Percentiles rank a stretch among this genome's conserved stretches.
Conservation (phyloP, 2,888 invertebrate genomes). For the Stenotaenia linearis region DNA sequence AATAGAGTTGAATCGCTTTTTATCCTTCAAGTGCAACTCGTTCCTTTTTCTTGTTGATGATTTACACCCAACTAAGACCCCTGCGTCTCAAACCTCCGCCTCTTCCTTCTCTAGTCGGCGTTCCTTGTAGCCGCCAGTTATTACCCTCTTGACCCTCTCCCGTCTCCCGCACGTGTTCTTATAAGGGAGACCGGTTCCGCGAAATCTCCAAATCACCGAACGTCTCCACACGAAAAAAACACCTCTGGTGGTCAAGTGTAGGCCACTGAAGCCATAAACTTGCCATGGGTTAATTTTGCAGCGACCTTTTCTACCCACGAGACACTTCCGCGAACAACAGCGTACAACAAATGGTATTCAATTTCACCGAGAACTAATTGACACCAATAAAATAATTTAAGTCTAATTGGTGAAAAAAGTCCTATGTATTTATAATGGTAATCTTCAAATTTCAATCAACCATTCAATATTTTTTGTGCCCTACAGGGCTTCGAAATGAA, state of each 20-base stretch:
- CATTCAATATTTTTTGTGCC: not conserved
- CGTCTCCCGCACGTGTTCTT: slow-evolving; percentile 2
- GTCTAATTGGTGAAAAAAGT: not conserved
- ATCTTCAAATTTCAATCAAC: not conserved
- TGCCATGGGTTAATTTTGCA: slow-evolving; percentile 1
- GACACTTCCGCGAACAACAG: not conserved
- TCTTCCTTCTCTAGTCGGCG: slow-evolving; percentile 12
- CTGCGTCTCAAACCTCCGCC: slow-evolving; percentile 5
- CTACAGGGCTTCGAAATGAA: not conserved
- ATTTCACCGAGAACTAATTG: not conserved
- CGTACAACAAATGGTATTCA: not conserved
- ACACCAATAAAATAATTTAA: not conserved
- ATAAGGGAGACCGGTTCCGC: slow-evolving; percentile 19
- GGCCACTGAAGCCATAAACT: slow-evolving; percentile 14
- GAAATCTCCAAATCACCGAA: not conserved
- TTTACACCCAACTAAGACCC: slow-evolving; percentile 9
- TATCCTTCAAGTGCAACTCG: not conserved
- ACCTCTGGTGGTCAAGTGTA: slow-evolving; percentile 11
- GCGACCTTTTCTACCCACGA: not conserved
- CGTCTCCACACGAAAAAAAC: not conserved
- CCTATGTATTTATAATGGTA: not conserved
- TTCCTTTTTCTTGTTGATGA: not conserved
- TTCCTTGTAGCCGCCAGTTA: slow-evolving; percentile 16
- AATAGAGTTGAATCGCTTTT: not conserved
- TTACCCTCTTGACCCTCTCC: slow-evolving; percentile 15